Evolutionary conservation across 35 echinoderm and acorn worm species (phyloP).

Genomic region (Heliocidaris tuberculata): DNA sequence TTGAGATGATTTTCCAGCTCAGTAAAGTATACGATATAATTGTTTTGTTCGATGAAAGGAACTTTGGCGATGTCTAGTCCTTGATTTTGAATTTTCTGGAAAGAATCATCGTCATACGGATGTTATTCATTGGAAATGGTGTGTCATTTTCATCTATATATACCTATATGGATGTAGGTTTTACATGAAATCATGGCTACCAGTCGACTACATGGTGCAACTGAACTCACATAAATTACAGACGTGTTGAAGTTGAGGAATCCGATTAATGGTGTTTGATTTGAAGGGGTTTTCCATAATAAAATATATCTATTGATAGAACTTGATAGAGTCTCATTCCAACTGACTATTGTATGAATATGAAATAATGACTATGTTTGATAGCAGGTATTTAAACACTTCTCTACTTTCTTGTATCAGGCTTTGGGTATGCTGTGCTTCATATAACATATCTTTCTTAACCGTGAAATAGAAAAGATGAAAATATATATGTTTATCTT

Average conservation of each 20-base stretch:
- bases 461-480: background rate
- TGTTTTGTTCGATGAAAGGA: too few relatives aligned
- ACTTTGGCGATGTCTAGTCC: too few relatives aligned
- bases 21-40: too few relatives aligned
- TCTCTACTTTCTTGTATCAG: slow-evolving; percentile 27
- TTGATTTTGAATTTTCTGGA: too few relatives aligned
- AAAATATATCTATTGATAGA: slow-evolving; percentile 6
- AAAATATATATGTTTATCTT: slow-evolving; percentile 4
- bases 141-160: background rate
- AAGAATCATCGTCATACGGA: background rate
- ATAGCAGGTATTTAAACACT: slow-evolving; percentile 29
- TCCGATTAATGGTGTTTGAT: background rate
- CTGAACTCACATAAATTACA: background rate
- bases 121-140: background rate
- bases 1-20: too few relatives aligned
- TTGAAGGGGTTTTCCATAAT: background rate
- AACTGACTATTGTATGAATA: slow-evolving; percentile 29
- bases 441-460: slow-evolving; percentile 32
- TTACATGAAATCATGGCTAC: background rate
- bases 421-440: slow-evolving; percentile 36
- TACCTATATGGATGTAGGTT: background rate
- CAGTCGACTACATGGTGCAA: background rate
- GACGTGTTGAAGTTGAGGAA: background rate
- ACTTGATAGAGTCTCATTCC: slow-evolving; percentile 29
- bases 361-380: slow-evolving; percentile 38